Evolutionary conservation across 2,888 invertebrate genomes (phyloP).

Genomic region (Metacarcinus magister): DNA sequence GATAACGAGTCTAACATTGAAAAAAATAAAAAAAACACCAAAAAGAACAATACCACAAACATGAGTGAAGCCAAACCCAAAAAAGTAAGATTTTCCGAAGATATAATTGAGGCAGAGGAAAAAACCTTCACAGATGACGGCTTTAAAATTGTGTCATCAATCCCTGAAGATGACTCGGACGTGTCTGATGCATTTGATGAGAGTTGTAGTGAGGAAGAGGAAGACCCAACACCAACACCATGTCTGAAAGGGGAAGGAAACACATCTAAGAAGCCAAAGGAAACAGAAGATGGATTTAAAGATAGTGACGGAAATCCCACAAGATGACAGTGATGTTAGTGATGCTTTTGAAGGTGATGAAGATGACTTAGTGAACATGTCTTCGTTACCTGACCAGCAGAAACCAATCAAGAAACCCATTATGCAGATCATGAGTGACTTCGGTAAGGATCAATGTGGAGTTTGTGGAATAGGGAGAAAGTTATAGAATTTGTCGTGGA

Average conservation of each 20-base stretch:
- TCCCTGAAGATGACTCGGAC: conserved; percentile 81
- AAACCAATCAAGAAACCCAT: conserved; percentile 65
- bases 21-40: not conserved
- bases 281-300: conserved; percentile 76
- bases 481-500: too few species aligned
- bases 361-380: not conserved
- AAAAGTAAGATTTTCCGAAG: not conserved
- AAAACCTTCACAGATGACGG: conserved; percentile 76
- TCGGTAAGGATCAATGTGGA: conserved; percentile 65
- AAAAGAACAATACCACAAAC: not conserved
- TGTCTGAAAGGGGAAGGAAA: not conserved
- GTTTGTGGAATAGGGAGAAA: not conserved
- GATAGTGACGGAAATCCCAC: conserved; percentile 67
- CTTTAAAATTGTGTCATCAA: conserved; percentile 75
- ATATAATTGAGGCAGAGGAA: not conserved
- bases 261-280: not conserved
- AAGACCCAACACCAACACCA: not conserved
- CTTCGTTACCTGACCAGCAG: not conserved
- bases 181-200: conserved; percentile 81
- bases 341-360: conserved; percentile 74
- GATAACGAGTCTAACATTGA: not conserved
- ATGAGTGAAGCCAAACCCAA: not conserved
- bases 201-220: conserved; percentile 53
- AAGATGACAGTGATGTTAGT: conserved; percentile 74
- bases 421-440: conserved; percentile 72